Conservation (phyloP, 2,797 vertebrate genomes). For the Steatocranus sp. region DNA sequence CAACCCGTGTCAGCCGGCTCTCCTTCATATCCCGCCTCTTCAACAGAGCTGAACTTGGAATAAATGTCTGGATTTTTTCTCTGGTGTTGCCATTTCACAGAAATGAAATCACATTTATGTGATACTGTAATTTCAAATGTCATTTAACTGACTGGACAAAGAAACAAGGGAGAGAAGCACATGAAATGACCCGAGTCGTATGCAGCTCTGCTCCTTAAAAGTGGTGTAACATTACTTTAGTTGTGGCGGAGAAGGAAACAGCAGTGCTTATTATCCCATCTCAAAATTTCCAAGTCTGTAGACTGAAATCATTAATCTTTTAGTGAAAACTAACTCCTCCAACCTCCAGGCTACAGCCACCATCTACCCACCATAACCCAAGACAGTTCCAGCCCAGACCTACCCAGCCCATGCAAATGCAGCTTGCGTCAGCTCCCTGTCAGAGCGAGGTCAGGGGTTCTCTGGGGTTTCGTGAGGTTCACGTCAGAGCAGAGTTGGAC, state of each 20-base stretch:
- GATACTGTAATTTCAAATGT: background rate
- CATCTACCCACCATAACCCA: background rate
- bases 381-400: background rate
- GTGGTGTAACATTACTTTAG: background rate
- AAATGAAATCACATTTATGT: background rate
- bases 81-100: background rate
- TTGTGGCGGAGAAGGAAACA: background rate
- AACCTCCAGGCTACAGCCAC: constrained; percentile 11
- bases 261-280: constrained; percentile 5
- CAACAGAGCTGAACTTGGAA: accelerated
- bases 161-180: background rate
- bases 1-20: background rate
- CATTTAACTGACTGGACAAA: background rate
- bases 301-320: constrained; percentile 23
- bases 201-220: background rate
- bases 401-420: background rate
- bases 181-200: background rate
- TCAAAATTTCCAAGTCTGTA: background rate
- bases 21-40: background rate
- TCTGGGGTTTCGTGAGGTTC: constrained; percentile 53
- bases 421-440: constrained; percentile 29
- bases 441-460: constrained; percentile 61
- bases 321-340: background rate
- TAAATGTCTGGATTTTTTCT: background rate
- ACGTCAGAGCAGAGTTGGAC: constrained; percentile 31